A percentile compares a stretch with the other conserved stretches of the same genome.
phyloP scores from a whole-genome alignment of 1,140 invertebrate species.

The Trialeurodes vaporariorum region DNA sequence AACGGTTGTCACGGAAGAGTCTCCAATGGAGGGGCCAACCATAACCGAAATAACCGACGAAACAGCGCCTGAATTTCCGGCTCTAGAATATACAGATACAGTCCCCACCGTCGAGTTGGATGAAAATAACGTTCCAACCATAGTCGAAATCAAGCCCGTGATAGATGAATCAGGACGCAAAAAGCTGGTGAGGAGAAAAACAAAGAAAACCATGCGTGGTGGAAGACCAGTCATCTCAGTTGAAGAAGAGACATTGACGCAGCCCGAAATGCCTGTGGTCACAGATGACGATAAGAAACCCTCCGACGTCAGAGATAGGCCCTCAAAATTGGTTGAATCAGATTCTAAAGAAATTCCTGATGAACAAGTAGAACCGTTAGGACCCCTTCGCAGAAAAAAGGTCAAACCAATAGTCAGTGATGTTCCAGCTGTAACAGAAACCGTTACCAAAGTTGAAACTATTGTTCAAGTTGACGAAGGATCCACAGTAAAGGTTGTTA shows the following conservation, averaged over 20 bases:
- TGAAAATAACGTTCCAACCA: not conserved
- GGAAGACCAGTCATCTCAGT: not conserved
- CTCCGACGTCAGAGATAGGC: not conserved
- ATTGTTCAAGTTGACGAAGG: not conserved
- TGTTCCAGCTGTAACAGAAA: not conserved
- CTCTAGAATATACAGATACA: not conserved
- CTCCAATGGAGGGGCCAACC: not conserved
- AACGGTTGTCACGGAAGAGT: not conserved
- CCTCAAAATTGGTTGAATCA: no score
- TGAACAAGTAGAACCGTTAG: not conserved
- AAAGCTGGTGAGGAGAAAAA: not conserved
- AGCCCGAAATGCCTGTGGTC: not conserved
- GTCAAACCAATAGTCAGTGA: constrained; percentile 2
- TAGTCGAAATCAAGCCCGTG: not conserved
- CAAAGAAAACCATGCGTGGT: not conserved
- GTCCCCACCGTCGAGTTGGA: not conserved
- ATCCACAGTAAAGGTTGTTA: not conserved
- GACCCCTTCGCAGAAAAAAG: no score
- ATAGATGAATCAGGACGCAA: not conserved
- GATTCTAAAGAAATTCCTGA: not conserved
- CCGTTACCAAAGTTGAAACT: not conserved
- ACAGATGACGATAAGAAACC: not conserved
- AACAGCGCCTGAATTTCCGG: not conserved
- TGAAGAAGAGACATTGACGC: not conserved
- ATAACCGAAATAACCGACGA: not conserved